Evolutionary conservation across 2,888 invertebrate genomes (phyloP).

Genomic region (Heliconius hortense): DNA sequence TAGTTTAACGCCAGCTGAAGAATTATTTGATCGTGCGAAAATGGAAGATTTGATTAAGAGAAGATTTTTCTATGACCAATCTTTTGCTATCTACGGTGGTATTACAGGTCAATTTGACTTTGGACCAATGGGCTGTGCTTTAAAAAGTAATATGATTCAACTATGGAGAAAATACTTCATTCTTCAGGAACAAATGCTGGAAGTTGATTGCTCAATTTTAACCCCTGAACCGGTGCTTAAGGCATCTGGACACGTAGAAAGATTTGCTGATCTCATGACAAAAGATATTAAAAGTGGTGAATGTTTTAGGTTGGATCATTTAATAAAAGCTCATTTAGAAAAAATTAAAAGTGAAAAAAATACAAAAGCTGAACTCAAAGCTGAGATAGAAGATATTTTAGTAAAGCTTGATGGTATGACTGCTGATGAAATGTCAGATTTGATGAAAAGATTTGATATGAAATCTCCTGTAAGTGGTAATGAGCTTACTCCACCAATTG

Average conservation of each 20-base stretch:
- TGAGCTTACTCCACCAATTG: conserved; percentile 96
- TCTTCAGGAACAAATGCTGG: conserved; percentile 98
- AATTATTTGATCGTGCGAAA: conserved; percentile 93
- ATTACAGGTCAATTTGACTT: conserved; percentile 97
- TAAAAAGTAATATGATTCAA: conserved; percentile 96
- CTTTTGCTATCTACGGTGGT: conserved; percentile 99
- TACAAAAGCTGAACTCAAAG: conserved; percentile 85
- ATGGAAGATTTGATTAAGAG: conserved; percentile 98
- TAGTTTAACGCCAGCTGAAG: conserved; percentile 86
- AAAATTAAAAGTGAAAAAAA: conserved; percentile 93
- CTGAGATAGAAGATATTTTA: conserved; percentile 89
- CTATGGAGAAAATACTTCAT: conserved; percentile 98
- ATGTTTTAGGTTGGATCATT: conserved; percentile 98
- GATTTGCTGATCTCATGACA: conserved; percentile 99
- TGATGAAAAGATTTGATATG: conserved; percentile 94
- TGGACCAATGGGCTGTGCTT: conserved; percentile 99
- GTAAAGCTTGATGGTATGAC: conserved; percentile 95
- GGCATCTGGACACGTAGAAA: conserved; percentile 99
- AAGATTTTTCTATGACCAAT: conserved; percentile 98
- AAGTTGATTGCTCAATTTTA: conserved; percentile 98
- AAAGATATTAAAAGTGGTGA: conserved; percentile 98
- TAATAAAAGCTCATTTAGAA: conserved; percentile 97
- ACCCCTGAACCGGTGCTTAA: conserved; percentile 98
- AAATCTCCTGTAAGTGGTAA: conserved; percentile 98
- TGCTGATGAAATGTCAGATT: conserved; percentile 92